Evolutionary conservation across 2,797 vertebrate genomes (phyloP), one percentile per base, ranked within the genome.

Genomic region (Discoglossus pictus): DNA sequence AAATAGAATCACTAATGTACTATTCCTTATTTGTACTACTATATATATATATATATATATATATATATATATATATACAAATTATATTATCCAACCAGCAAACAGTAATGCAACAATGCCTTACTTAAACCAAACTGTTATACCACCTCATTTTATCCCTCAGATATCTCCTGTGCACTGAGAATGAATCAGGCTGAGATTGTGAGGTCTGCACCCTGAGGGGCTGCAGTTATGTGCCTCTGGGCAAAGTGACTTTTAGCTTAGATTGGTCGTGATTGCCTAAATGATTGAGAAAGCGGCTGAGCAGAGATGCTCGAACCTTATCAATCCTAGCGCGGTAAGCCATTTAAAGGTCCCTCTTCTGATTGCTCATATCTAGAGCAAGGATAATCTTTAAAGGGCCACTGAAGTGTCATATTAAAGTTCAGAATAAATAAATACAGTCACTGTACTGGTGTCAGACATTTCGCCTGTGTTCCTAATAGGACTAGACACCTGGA

Each of bases 231-330:
- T 38, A 23, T 12, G 59, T 48, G 20, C 50, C 46, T 56, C 25
- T 25, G 13, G 59, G 44, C 44, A 9, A 62, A 50, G 59, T 23
- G 46, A 18, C 59, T 62, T 62, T 62, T 18, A 62, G 34, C 31
- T 35, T 13, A 50, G 39, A 50, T 62, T 62, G 59, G 59, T 50
- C 34, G 50, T 4, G 34, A 46, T 10, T 39, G 59, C 44, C 18
- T 39, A 38, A 50, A 50, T 23, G 21, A 50, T 31, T 48, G 44
- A 36, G 46, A 44, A 34, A 48, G 59, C 59, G 24, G 44, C 34
- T 50, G 31, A 62, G 31, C 34, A 6, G 18, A 15, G 31, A 20
- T 56, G 36, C 31, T 23, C 4, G 35, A 8, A 34, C 18, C 20
- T 38, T 50, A 62, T 48, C 59, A 50, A 36, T 62, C 59, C 39